Conservation (phyloP, 1,140 invertebrate genomes). For the Stratiolaelaps scimitus region DNA sequence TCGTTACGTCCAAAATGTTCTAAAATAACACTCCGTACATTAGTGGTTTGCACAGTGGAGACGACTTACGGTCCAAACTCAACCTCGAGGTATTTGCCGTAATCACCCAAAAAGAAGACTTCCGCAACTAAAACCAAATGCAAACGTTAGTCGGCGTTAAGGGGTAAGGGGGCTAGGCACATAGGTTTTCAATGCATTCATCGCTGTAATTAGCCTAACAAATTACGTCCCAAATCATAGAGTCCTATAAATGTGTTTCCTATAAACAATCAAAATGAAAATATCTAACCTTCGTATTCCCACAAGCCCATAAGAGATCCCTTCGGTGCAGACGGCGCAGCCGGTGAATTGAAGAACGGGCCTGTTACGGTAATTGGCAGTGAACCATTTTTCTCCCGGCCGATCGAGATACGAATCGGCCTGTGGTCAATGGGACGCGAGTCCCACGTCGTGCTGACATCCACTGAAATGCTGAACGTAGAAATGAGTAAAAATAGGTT, state of each 20-base stretch:
- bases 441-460: constrained; percentile 38
- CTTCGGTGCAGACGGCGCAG: constrained; percentile 32
- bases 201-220: background rate
- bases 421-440: constrained; percentile 35
- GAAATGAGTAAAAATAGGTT: background rate
- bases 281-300: constrained; percentile 43
- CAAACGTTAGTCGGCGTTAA: too few species aligned
- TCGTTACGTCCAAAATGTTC: too few species aligned
- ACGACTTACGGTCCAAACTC: constrained; percentile 45
- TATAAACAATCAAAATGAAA: constrained; percentile 19
- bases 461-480: background rate
- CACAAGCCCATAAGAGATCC: constrained; percentile 41
- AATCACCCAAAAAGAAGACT: constrained; percentile 44
- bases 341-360: constrained; percentile 4
- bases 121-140: constrained; percentile 43
- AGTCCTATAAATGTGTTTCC: background rate
- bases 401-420: constrained; percentile 34
- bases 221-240: background rate
- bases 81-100: constrained; percentile 46
- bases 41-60: background rate
- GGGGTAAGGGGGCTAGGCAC: too few species aligned
- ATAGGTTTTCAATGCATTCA: background rate
- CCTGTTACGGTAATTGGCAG: constrained; percentile 6
- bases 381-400: constrained; percentile 14
- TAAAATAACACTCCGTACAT: too few species aligned